Conservation (phyloP, 2,113 vertebrate species). For the Aegotheles bennettii region DNA sequence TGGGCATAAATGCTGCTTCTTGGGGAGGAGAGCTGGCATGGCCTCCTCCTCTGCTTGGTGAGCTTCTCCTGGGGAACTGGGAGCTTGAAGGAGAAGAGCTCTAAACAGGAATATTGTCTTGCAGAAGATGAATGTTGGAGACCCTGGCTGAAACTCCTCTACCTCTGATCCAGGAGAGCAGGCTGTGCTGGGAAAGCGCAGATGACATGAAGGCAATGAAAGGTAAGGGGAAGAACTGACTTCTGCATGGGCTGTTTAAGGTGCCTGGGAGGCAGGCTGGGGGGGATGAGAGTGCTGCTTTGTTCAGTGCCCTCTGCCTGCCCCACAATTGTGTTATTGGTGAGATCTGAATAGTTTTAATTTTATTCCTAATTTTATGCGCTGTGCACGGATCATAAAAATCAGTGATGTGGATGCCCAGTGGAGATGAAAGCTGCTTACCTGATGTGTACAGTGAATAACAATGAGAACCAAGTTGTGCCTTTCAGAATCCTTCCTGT, state of each 20-base stretch:
- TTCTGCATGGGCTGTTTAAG: not conserved
- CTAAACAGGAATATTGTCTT: rapidly evolving
- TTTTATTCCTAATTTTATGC: not conserved
- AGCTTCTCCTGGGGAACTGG: not conserved
- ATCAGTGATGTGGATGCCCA: not conserved
- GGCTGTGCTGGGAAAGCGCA: not conserved
- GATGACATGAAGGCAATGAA: rapidly evolving
- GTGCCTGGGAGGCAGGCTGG: not conserved
- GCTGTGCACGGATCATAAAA: not conserved
- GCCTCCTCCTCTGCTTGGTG: not conserved
- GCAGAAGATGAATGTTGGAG: not conserved
- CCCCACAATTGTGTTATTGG: rapidly evolving
- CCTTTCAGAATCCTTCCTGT: not conserved
- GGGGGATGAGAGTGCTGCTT: not conserved
- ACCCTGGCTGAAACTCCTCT: not conserved
- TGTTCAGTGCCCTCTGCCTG: not conserved
- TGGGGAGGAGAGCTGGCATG: rapidly evolving
- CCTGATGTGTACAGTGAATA: not conserved
- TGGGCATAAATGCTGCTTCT: not conserved
- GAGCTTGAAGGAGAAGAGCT: not conserved
- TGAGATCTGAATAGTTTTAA: not conserved
- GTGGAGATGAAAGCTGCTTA: not conserved
- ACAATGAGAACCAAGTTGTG: not conserved
- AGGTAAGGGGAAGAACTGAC: not conserved
- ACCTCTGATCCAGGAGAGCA: rapidly evolving